Evolutionary conservation across 2,113 vertebrate species (phyloP), one percentile per base, ranked within the genome.

Genomic region (Cyanoramphus novaezelandiae): DNA sequence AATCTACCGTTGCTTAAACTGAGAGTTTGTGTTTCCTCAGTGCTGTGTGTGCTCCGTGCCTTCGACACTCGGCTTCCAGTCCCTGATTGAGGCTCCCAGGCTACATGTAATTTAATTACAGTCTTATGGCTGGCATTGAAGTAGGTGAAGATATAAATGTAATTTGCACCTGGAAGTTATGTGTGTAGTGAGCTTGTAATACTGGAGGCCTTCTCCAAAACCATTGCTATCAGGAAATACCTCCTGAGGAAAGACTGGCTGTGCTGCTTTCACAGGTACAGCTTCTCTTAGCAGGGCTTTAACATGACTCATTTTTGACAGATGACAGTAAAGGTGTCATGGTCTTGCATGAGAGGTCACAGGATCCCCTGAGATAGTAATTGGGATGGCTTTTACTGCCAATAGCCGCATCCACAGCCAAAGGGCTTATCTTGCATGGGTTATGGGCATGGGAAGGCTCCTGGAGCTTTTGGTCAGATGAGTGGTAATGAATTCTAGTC

Each of bases 21-120:
- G n/a, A 49, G 35, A 63, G 24, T 41, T 13, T 18, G 20, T 0
- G 0, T 69, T 49, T 35, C 43, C 28, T 63, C 25, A 11, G 28
- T 0, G 1, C 53, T 25, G 13, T 7, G 13, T 49, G 44, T 33
- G 50, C 17, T 4, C 46, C 0, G 0, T 70, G 41, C 25, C 41
- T 62, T 0, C 0, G 31, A 4, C 0, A 0, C 47, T 76, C 4
- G 0, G 18, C 67, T 86, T 41, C 19, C 25, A n/a, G 28, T 39
- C 37, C 49, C 4, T 17, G 31, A n/a, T 68, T 0, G 1, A 79
- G 82, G 75, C 41, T 93, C 88, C 55, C 55, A 35, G 86, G 72
- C 72, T 78, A 29, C 0, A 0, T 60, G n/a, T 37, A 35, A 75
- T 47, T 68, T 92, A 92, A 93, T 88, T 92, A 68, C 77, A 46